Evolutionary conservation across 2,113 vertebrate genomes (phyloP).

Genomic region (Pluvialis apricaria): DNA sequence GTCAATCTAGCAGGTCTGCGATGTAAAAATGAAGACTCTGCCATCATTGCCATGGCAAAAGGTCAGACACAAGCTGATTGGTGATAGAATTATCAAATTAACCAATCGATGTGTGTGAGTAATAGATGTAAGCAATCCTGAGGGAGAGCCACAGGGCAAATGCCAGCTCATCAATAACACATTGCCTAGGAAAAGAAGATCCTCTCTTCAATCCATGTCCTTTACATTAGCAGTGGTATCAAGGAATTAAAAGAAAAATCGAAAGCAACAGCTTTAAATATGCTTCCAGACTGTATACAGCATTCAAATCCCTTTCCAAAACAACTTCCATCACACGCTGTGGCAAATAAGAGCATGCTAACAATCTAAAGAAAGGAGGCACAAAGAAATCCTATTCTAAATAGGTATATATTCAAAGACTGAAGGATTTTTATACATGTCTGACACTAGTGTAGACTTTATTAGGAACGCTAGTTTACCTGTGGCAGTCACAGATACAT

Average conservation of each 20-base stretch:
- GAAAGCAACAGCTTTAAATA: conserved; percentile 59
- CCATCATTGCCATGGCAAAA: conserved; percentile 96
- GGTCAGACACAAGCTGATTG: conserved; percentile 98
- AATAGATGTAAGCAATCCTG: conserved; percentile 85
- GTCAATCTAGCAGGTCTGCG: conserved; percentile 89
- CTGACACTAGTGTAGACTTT: not conserved
- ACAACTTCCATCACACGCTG: not conserved
- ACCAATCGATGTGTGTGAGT: conserved; percentile 92
- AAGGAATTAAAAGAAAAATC: conserved; percentile 65
- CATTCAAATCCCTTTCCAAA: conserved; percentile 18
- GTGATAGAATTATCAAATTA: conserved; percentile 99
- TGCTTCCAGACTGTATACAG: conserved; percentile 31
- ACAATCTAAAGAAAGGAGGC: not conserved
- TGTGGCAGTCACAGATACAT: conserved; percentile 1
- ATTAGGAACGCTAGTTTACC: not conserved
- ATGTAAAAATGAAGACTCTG: conserved; percentile 88
- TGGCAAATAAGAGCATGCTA: not conserved
- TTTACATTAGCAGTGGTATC: conserved; percentile 68
- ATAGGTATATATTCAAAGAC: not conserved
- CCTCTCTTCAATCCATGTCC: conserved; percentile 76
- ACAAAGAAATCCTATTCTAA: not conserved
- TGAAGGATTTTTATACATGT: not conserved
- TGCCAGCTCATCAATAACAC: conserved; percentile 90
- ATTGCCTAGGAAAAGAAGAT: conserved; percentile 75
- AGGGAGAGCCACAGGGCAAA: conserved; percentile 85